phyloP scores from a whole-genome alignment of 1,140 invertebrate genomes.

The Vollenhovia emeryi region DNA sequence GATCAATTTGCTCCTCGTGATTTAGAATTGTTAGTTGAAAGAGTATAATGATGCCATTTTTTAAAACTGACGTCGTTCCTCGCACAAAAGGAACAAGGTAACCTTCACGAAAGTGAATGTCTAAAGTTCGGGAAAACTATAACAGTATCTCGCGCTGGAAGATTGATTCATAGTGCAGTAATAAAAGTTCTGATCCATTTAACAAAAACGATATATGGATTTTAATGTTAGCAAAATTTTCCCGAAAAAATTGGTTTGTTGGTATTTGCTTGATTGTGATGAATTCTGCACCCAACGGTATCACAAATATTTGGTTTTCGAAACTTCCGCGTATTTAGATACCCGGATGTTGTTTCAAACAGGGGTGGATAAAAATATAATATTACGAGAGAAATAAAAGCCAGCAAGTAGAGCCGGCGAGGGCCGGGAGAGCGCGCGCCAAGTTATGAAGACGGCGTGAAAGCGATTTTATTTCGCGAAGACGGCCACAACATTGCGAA shows the following conservation, averaged over 20 bases:
- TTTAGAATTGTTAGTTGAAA: conserved; percentile 8
- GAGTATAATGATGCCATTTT: neutral
- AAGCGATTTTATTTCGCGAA: conserved; percentile 59
- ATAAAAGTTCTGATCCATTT: neutral
- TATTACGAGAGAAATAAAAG: conserved; percentile 13
- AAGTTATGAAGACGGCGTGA: conserved; percentile 41
- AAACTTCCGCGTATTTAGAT: neutral
- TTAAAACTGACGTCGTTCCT: neutral
- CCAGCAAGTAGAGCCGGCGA: neutral
- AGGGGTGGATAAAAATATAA: neutral
- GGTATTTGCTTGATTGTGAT: neutral
- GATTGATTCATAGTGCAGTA: neutral
- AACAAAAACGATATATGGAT: neutral
- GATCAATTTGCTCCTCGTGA: too few relatives aligned
- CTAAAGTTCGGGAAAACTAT: neutral
- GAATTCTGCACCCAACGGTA: too few relatives aligned
- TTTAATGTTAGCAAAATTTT: neutral
- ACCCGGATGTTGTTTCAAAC: neutral
- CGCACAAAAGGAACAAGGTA: neutral
- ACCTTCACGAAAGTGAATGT: neutral
- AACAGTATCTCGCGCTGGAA: neutral
- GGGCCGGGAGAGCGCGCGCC: neutral
- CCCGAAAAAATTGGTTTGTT: neutral
- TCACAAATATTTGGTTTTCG: neutral
- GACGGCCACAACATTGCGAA: conserved; percentile 49